Base-by-base conservation (phyloP, 2,113 vertebrate species). In the Aspiorhynchus laticeps region DNA sequence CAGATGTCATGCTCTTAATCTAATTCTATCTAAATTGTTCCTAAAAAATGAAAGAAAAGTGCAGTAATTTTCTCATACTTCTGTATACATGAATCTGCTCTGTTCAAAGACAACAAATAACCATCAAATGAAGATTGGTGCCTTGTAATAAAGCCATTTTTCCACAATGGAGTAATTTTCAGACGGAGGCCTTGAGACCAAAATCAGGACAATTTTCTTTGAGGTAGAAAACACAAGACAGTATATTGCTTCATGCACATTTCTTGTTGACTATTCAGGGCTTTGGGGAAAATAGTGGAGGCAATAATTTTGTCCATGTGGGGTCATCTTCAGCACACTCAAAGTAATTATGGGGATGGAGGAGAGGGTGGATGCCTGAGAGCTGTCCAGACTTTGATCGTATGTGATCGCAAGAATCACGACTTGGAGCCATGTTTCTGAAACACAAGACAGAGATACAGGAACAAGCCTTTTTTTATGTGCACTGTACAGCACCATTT, bases 11-110 rank as follows among this genome's bases (percentile, higher is more conserved):
- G 93, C 92, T 92, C 94, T 96, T 93, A 94, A 96, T 96, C 95
- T 97, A 97, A 98, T 97, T 97, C 96, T 94, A 96, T 96, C 94
- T 93, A 97, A 97, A 93, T 92, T 93, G 92, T 90, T 88, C 88
- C 90, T n/a, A 95, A 93, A 94, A 97, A 99, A 98, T 97, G 96
- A 97, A 92, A 96, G 96, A 98, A 98, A 98, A 98, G 93, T 96
- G 96, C 95, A 89, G 96, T 96, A 97, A 98, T 99, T 98, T 99
- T 91, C 94, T 95, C 90, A 93, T 95, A 96, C 96, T 94, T 95
- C 94, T 92, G 94, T 95, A 96, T 96, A 91, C 92, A 91, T 91
- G 88, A 91, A 91, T 89, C 89, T 92, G 94, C 94, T 92, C 95
- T 97, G 95, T 99, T 98, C 97, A 98, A 99, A 97, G 95, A 92